phyloP scores from a whole-genome alignment of 2,888 invertebrate species.

The Sylvicola fuscatus region DNA sequence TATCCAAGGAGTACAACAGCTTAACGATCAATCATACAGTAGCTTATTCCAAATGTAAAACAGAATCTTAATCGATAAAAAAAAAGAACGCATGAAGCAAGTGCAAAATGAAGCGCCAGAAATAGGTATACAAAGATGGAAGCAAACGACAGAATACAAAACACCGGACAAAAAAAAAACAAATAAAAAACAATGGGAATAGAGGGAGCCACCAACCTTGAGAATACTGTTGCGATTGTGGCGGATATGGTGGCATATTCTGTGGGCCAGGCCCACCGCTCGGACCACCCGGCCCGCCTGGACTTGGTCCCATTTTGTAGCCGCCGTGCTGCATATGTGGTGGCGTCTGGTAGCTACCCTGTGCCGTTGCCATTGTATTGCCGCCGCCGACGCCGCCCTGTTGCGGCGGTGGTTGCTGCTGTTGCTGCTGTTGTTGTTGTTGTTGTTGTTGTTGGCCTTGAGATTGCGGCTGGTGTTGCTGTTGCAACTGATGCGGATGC shows the following conservation, averaged over 20 bases:
- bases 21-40: too few species aligned
- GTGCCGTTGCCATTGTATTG: constrained; percentile 5
- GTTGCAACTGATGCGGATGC: constrained; percentile 15
- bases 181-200: background rate
- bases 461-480: constrained; percentile 27
- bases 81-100: too few species aligned
- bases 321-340: constrained; percentile 24
- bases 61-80: too few species aligned
- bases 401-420: constrained; percentile 5
- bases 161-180: background rate
- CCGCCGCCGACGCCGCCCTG: constrained; percentile 12
- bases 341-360: constrained; percentile 11
- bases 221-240: constrained; percentile 31
- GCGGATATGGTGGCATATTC: constrained; percentile 33
- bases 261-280: constrained; percentile 29
- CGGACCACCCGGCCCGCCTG: constrained; percentile 32
- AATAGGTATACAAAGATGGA: too few species aligned
- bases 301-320: constrained; percentile 40
- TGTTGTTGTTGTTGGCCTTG: constrained; percentile 10
- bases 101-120: too few species aligned
- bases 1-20: too few species aligned
- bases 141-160: background rate
- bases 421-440: constrained; percentile 2
- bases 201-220: constrained; percentile 21
- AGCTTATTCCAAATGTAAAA: too few species aligned